These are phyloP conservation scores for Trichonephila clavipes DNA, from an alignment of 1,140 invertebrate species.

Conservation along the genomic window DNA sequence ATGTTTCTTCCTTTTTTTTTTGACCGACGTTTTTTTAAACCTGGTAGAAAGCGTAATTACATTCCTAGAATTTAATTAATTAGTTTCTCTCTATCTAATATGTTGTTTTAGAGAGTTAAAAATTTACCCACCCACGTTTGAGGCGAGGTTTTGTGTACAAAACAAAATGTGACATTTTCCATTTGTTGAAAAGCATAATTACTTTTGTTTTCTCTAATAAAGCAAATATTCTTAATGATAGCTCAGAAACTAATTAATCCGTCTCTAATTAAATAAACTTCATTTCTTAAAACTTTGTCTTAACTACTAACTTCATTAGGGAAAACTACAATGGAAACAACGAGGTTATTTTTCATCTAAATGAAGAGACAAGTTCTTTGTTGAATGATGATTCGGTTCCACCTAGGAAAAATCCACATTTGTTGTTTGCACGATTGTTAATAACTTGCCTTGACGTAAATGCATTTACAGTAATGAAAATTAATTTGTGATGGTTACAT, in stretches of 20 bases:
- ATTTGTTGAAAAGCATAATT: constrained; percentile 35
- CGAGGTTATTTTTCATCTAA: not conserved
- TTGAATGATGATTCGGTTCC: not conserved
- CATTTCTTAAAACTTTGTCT: not conserved
- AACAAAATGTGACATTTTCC: not conserved
- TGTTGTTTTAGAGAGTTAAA: constrained; percentile 6
- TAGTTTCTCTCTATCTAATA: not conserved
- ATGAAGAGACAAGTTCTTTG: too few relatives aligned
- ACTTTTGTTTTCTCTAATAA: constrained; percentile 26
- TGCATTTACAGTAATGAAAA: too few relatives aligned
- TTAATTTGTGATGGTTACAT: too few relatives aligned
- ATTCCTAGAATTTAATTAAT: constrained; percentile 26
- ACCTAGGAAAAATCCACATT: too few relatives aligned
- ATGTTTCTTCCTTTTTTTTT: not conserved
- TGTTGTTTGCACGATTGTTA: too few relatives aligned
- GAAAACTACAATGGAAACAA: not conserved
- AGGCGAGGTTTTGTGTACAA: not conserved
- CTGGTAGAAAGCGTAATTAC: not conserved
- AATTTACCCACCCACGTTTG: not conserved
- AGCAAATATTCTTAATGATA: constrained; percentile 10
- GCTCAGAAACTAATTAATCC: constrained; percentile 3
- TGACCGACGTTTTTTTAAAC: not conserved
- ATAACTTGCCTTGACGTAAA: too few relatives aligned
- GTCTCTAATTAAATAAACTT: not conserved
- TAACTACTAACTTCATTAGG: not conserved